Conservation (phyloP, 2,797 vertebrate genomes). For the Triplophysa bombifrons region DNA sequence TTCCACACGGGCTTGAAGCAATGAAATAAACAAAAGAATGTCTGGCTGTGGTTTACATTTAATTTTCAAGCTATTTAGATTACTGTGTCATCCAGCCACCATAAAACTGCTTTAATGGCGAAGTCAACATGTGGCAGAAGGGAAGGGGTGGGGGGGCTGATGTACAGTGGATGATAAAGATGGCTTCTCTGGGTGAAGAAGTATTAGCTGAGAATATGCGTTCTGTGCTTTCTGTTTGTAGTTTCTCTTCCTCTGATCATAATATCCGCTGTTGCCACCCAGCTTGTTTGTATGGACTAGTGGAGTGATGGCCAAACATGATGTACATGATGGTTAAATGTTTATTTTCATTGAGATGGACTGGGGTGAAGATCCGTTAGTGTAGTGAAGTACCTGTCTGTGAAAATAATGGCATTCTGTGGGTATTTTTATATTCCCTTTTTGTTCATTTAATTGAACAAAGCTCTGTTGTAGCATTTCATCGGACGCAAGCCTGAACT, state of each 20-base stretch:
- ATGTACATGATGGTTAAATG: not conserved
- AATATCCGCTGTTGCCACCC: conserved; percentile 30
- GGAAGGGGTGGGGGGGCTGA: conserved; percentile 39
- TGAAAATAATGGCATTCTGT: not conserved
- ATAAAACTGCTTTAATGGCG: conserved; percentile 63
- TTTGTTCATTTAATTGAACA: not conserved
- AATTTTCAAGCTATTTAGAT: conserved; percentile 70
- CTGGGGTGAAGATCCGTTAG: not conserved
- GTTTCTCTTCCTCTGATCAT: conserved; percentile 47
- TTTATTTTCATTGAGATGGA: conserved; percentile 16
- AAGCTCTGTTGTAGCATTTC: not conserved
- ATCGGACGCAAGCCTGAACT: too few relatives aligned
- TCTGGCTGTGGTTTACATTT: conserved; percentile 65
- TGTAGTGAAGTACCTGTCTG: not conserved
- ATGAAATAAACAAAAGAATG: conserved; percentile 49
- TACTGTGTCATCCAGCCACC: conserved; percentile 63
- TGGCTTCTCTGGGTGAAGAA: conserved; percentile 47
- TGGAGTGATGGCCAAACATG: conserved; percentile 9
- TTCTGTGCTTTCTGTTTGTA: conserved; percentile 17
- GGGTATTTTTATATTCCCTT: not conserved
- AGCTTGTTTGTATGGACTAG: conserved; percentile 23
- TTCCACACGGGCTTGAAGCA: conserved; percentile 35
- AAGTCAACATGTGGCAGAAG: conserved; percentile 60
- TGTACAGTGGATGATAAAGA: conserved; percentile 54
- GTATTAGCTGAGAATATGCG: conserved; percentile 34